phyloP scores from a whole-genome alignment of 1,140 invertebrate genomes.

The Caenorhabditis elegans region WBcel235 BX284606.5:8511501-8512000 shows the following conservation, averaged over 20 bases:
- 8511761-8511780: not conserved
- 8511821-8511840: conserved; percentile 31
- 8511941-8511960: conserved; percentile 1
- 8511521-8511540: conserved; percentile 12
- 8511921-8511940: not conserved
- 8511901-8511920: not conserved
- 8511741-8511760: conserved; percentile 2
- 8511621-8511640: not conserved
- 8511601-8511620: not conserved
- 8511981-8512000: not conserved
- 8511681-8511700: conserved; percentile 8
- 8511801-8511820: not conserved
- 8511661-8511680: not conserved
- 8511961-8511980: not conserved
- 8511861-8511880: conserved; percentile 15
- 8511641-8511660: not conserved
- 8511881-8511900: not conserved
- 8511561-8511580: not conserved
- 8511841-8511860: not conserved
- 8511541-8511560: not conserved
- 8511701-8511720: not conserved
- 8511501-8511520: conserved; percentile 24
- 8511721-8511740: not conserved
- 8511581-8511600: not conserved
- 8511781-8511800: not conserved